Base-by-base conservation (phyloP, 2,888 invertebrate genomes). In the Thelaira solivaga region DNA sequence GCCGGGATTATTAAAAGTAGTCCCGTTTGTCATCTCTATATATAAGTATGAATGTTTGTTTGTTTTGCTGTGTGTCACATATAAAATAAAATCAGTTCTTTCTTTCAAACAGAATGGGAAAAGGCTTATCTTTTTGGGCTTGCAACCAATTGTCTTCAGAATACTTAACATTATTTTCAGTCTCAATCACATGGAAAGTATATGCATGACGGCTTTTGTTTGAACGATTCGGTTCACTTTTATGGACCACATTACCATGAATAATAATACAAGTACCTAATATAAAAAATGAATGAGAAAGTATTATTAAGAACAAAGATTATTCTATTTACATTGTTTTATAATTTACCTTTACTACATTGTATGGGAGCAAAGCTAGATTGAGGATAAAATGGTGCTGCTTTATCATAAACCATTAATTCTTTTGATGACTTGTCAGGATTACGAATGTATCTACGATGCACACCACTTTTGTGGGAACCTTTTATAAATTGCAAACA, bases 101-200 rank as follows among this genome's bases (percentile, higher is more conserved):
- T 76, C 86, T 84, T 80, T 86, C 86, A 67, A 86, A 96, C 5
- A 96, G 83, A 81, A 93, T 90, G 3, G 92, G 90, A 87, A 96
- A 96, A 0, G 94, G 93, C 77, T 92, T 92, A 7, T 90, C 90
- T 47, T 91, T 88, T 0, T 94, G 92, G 65, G 93, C 93, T 86
- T 96, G 96, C 1, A 96, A 90, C 98, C 98, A 98, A 87, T 98
- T 98, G 6, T 94, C 92, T 79, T 87, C 86, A 13, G 95, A 93
- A 89, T 95, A 99, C 67, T 91, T 90, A 7, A 87, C 85, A 29
- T 94, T 93, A 72, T 93, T 90, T 16, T 93, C 90, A 80, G 92
- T 92, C 88, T 99, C 99, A 69, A 96, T 91, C 0, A 97, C 92
- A 88, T 99, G 99, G 89, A 98, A 98, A 5, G 98, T 97, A 89